These are phyloP conservation scores for Zoroaster sp. DNA, from an alignment of 53 echinoderm and acorn worm genomes.

Conservation along the genomic window DNA sequence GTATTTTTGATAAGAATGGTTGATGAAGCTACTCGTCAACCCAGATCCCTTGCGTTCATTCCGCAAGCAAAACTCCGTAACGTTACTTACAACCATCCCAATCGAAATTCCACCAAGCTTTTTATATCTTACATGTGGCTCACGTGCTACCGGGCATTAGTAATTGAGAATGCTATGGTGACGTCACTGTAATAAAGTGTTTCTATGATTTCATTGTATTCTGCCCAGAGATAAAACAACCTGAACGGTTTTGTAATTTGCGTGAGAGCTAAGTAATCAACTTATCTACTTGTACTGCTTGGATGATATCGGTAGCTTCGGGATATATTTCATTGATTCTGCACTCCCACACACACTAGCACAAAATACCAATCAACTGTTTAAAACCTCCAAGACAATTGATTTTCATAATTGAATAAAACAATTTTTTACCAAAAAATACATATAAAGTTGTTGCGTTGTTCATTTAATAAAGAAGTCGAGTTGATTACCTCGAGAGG, in stretches of 20 bases:
- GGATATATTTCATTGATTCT: conserved; percentile 20
- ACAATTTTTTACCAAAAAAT: not conserved
- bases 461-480: not conserved
- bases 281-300: conserved; percentile 9
- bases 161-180: not conserved
- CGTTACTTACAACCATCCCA: not conserved
- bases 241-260: conserved; percentile 5
- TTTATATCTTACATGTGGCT: not conserved
- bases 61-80: not conserved
- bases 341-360: not conserved
- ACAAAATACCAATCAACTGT: not conserved
- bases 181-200: conserved; percentile 1
- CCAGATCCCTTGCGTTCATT: not conserved
- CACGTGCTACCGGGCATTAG: conserved; percentile 5
- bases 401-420: not conserved
- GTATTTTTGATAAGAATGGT: not conserved
- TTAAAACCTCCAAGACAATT: not conserved
- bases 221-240: conserved; percentile 17
- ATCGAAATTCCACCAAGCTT: not conserved
- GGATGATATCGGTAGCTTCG: not conserved
- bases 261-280: conserved; percentile 36
- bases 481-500: not conserved
- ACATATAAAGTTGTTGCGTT: not conserved
- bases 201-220: not conserved
- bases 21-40: too few species aligned